Evolutionary conservation across 1,140 invertebrate genomes (phyloP).

Genomic region (Drosophila elegans): DNA sequence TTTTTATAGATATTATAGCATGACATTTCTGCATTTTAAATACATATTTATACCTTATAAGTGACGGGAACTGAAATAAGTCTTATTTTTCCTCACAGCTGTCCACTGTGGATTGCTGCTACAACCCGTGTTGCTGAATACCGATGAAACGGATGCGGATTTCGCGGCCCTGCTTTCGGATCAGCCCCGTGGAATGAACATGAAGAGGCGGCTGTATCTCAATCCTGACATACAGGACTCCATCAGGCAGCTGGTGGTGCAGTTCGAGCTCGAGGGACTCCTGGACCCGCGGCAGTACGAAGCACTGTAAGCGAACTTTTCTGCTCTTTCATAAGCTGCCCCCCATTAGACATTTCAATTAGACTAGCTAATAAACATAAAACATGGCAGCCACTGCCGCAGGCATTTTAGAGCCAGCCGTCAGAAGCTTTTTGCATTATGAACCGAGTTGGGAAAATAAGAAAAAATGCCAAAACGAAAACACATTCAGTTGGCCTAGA

Average conservation of each 20-base stretch:
- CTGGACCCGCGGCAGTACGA: conserved; percentile 47
- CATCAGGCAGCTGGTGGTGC: conserved; percentile 39
- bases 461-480: conserved; percentile 14
- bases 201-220: conserved; percentile 58
- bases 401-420: conserved; percentile 40
- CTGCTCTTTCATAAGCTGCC: conserved; percentile 25
- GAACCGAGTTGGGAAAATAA: conserved; percentile 22
- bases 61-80: not conserved
- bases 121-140: conserved; percentile 61
- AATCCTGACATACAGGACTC: conserved; percentile 53
- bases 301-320: conserved; percentile 12
- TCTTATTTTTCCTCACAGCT: conserved; percentile 30
- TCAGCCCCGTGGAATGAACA: conserved; percentile 51
- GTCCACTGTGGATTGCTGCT: conserved; percentile 58
- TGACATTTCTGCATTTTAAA: too few relatives aligned
- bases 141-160: conserved; percentile 65
- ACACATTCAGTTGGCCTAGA: conserved; percentile 54
- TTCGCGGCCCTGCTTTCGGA: conserved; percentile 55
- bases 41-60: too few relatives aligned
- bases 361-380: conserved; percentile 77
- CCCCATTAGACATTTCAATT: conserved; percentile 63
- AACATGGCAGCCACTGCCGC: conserved; percentile 40
- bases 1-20: too few relatives aligned
- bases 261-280: conserved; percentile 64
- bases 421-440: conserved; percentile 60